phyloP scores from a whole-genome alignment of 2,888 invertebrate genomes.

The Alcis repandata region DNA sequence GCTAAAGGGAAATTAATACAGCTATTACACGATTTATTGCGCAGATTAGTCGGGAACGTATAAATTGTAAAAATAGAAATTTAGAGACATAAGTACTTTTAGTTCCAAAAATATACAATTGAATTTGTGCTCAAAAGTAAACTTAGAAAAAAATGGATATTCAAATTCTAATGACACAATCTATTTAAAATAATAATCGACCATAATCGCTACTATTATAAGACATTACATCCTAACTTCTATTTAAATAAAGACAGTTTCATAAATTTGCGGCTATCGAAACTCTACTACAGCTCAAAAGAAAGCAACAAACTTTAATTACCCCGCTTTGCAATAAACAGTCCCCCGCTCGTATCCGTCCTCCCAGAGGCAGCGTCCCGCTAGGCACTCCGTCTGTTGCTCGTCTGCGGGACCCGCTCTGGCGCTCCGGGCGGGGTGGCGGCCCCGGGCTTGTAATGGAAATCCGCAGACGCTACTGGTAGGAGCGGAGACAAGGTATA shows the following conservation, averaged over 20 bases:
- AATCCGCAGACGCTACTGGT: conserved; percentile 69
- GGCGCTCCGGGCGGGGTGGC: conserved; percentile 55
- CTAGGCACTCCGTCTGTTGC: conserved; percentile 43
- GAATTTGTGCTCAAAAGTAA: no score
- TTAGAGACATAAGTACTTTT: background rate
- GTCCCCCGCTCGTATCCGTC: background rate
- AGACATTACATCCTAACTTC: no score
- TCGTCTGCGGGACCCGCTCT: conserved; percentile 22
- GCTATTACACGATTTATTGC: background rate
- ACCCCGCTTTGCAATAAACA: background rate
- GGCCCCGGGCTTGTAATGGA: conserved; percentile 68
- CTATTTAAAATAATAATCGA: no score
- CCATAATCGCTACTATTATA: no score
- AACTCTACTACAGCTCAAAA: no score
- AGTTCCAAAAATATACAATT: no score
- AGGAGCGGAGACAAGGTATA: conserved; percentile 39
- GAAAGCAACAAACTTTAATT: no score
- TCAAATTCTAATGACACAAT: no score
- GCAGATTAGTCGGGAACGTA: background rate
- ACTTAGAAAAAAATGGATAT: no score
- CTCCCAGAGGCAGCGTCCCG: conserved; percentile 32
- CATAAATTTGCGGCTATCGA: no score
- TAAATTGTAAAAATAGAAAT: background rate
- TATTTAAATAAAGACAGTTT: no score
- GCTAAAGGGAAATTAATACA: background rate